These are phyloP conservation scores for Holotrichia oblita DNA, from an alignment of 1,140 invertebrate species.

Conservation along the genomic window DNA sequence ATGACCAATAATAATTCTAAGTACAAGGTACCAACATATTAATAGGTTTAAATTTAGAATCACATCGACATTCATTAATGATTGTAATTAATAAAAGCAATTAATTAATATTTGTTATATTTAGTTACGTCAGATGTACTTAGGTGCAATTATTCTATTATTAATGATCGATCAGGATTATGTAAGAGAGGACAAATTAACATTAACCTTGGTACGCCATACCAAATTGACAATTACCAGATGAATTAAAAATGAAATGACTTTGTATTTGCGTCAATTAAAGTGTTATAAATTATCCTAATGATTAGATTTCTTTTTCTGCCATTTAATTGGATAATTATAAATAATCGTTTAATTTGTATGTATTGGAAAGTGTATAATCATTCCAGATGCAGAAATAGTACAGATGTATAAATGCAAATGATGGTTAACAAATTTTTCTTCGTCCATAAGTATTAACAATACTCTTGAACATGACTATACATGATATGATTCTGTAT, in stretches of 20 bases:
- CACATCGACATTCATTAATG: slow-evolving; percentile 31
- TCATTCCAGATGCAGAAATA: background rate
- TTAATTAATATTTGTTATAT: slow-evolving; percentile 35
- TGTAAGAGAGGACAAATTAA: slow-evolving; percentile 19
- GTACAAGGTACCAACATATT: background rate
- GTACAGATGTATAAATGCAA: background rate
- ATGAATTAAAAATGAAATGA: slow-evolving; percentile 36
- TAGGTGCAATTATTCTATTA: slow-evolving; percentile 22
- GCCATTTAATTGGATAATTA: slow-evolving; percentile 26
- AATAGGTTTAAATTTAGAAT: slow-evolving; percentile 31
- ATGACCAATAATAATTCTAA: slow-evolving; percentile 13
- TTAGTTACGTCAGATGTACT: slow-evolving; percentile 10
- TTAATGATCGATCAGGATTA: slow-evolving; percentile 28
- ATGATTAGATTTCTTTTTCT: slow-evolving; percentile 18
- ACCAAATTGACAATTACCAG: background rate
- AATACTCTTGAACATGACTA: too few relatives aligned
- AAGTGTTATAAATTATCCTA: slow-evolving; percentile 43
- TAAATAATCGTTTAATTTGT: slow-evolving; percentile 19
- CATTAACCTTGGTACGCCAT: slow-evolving; percentile 26
- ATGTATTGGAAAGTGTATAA: background rate
- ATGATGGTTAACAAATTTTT: too few relatives aligned
- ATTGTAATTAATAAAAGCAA: slow-evolving; percentile 33
- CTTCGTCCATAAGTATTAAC: too few relatives aligned
- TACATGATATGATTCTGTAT: too few relatives aligned
- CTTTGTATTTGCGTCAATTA: slow-evolving; percentile 42